Evolutionary conservation across 1,140 invertebrate species (phyloP).

Genomic region (Cotesia chilonis): DNA sequence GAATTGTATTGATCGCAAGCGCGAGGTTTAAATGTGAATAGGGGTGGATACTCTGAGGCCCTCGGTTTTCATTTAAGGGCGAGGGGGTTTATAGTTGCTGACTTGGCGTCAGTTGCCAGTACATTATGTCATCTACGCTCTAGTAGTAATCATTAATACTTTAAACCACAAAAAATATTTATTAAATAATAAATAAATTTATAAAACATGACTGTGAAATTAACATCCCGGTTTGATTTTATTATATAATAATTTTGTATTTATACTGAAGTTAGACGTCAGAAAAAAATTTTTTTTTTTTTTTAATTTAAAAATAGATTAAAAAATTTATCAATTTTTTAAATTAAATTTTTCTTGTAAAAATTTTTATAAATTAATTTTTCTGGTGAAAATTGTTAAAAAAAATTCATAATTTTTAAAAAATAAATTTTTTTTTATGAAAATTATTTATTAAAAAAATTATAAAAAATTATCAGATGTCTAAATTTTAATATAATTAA

Average conservation of each 20-base stretch:
- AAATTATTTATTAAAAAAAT: neutral
- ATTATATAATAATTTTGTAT: slow-evolving; percentile 1
- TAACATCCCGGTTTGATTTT: slow-evolving; percentile 53
- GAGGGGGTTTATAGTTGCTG: slow-evolving; percentile 1
- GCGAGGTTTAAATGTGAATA: slow-evolving; percentile 38
- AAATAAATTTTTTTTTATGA: too few relatives aligned
- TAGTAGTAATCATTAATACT: slow-evolving; percentile 29
- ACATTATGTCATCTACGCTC: slow-evolving; percentile 51
- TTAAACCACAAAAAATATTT: slow-evolving; percentile 32
- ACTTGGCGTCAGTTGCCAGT: slow-evolving; percentile 40
- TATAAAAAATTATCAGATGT: neutral
- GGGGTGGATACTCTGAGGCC: slow-evolving; percentile 50
- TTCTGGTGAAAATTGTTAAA: too few relatives aligned
- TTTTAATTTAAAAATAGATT: neutral
- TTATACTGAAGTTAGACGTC: neutral
- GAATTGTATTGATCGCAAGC: slow-evolving; percentile 60
- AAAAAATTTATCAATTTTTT: too few relatives aligned
- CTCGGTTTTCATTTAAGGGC: slow-evolving; percentile 20
- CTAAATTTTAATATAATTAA: too few relatives aligned
- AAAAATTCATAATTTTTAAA: too few relatives aligned
- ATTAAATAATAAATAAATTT: neutral
- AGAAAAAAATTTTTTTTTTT: too few relatives aligned
- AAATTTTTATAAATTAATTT: too few relatives aligned
- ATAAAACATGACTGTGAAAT: slow-evolving; percentile 60
- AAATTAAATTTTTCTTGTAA: too few relatives aligned